Base-by-base conservation (phyloP, 2,113 vertebrate species). In the Tragelaphus scriptus region DNA sequence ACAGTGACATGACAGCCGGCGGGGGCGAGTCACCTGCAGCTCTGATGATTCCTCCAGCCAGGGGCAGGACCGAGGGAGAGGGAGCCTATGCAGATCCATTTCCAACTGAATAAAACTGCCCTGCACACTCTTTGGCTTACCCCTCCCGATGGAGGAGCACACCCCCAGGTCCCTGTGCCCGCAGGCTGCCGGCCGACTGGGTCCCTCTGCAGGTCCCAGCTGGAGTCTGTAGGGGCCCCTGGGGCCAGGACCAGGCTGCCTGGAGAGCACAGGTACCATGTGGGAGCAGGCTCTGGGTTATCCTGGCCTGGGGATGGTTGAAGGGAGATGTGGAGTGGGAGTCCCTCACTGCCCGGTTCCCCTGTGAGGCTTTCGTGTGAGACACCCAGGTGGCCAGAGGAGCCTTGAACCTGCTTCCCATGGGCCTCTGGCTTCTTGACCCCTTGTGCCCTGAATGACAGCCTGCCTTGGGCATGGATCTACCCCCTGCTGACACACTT, bases 1-100 rank as follows among this genome's bases (percentile, higher is more conserved):
- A 98, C 99, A 0, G 99, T 99, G 75, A 99, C 99, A 0, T 99
- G 98, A 99, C 4, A 21, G 77, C n/a, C 12, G 0, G 59, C 81
- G 8, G 3, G 0, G 94, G 82, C 16, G 95, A 86, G 49, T 49
- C 32, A 47, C 68, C 65, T 0, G 25, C 61, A 55, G 85, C 95
- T 96, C 56, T n/a, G 56, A 1, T 36, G 68, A 3, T 23, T 84
- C 85, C 90, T 95, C 30, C 6, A 40, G 55, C 49, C 55, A 95
- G 40, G 63, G 86, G n/a, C 65, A 40, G 75, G 68, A 65, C 63
- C 32, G 59, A 85, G 61, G 59, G 71, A 91, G 89, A 75, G 21
- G 59, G 40, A 21, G 63, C 59, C 26, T 89, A 16, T 36, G 65
- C 75, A n/a, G 81, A 77, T 61, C 21, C 21, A 94, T 90, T 97